A percentile compares a stretch with the other conserved stretches of the same genome.
These are phyloP conservation scores for Spodoptera litura DNA, from an alignment of 1,140 invertebrate genomes.

Conservation along the genomic window DNA sequence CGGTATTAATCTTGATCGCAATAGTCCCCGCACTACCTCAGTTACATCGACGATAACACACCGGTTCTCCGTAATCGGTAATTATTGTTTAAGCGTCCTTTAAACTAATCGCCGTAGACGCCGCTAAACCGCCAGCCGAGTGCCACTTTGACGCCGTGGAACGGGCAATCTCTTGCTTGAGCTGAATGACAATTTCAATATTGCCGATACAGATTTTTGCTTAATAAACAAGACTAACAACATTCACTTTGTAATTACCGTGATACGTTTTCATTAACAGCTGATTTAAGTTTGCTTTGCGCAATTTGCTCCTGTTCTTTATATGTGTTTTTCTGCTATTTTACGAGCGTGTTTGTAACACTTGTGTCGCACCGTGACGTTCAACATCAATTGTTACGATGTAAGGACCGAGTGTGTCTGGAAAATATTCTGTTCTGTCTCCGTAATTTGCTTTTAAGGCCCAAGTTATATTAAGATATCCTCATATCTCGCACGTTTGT, in stretches of 20 bases:
- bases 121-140: constrained; percentile 51
- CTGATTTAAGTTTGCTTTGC: constrained; percentile 53
- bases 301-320: constrained; percentile 53
- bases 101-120: constrained; percentile 72
- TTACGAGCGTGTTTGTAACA: background rate
- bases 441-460: background rate
- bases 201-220: constrained; percentile 65
- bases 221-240: constrained; percentile 66
- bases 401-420: no score
- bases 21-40: constrained; percentile 56
- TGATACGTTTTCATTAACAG: constrained; percentile 65
- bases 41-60: constrained; percentile 59
- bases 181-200: constrained; percentile 67
- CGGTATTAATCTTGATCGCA: constrained; percentile 62
- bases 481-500: constrained; percentile 52
- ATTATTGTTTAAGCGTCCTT: constrained; percentile 78
- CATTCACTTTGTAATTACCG: constrained; percentile 66
- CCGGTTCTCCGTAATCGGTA: constrained; percentile 68
- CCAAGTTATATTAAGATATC: constrained; percentile 10
- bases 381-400: no score
- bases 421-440: background rate
- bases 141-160: constrained; percentile 55
- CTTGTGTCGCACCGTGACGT: no score
- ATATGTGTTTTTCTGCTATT: constrained; percentile 23
- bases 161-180: constrained; percentile 59